Percentiles rank a stretch among this genome's conserved stretches.
Evolutionary conservation across 1,140 invertebrate genomes (phyloP).

Genomic region (Calliphora vicina): DNA sequence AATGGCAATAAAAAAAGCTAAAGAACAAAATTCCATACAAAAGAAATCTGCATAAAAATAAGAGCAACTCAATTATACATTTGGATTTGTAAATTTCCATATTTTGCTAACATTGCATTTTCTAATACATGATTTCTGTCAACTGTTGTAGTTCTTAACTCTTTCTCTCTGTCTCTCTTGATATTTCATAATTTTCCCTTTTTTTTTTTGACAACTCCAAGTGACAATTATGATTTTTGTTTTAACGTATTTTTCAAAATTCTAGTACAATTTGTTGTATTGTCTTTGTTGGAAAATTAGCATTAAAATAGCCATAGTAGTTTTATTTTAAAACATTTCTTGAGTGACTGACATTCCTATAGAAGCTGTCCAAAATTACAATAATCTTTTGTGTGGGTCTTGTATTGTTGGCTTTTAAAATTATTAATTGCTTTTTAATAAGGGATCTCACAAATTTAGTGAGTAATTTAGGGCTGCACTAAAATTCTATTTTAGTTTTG

Average conservation of each 20-base stretch:
- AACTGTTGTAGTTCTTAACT: background rate
- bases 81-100: background rate
- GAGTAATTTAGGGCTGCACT: too few relatives aligned
- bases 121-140: background rate
- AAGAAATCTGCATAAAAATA: constrained; percentile 1
- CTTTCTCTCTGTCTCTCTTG: background rate
- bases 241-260: background rate
- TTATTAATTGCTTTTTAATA: constrained; percentile 6
- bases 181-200: background rate
- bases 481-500: too few relatives aligned
- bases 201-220: too few relatives aligned
- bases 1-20: background rate
- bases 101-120: background rate
- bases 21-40: background rate
- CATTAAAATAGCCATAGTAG: background rate
- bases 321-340: background rate
- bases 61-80: background rate
- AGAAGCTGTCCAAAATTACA: background rate
- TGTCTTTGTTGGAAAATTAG: background rate
- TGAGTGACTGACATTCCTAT: background rate
- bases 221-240: background rate
- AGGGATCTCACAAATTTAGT: too few relatives aligned
- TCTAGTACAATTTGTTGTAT: background rate
- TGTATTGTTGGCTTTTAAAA: background rate
- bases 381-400: background rate